Evolutionary conservation across 2,797 vertebrate species (phyloP), one percentile per base, ranked within the genome.

Genomic region (Crypturellus tataupa): DNA sequence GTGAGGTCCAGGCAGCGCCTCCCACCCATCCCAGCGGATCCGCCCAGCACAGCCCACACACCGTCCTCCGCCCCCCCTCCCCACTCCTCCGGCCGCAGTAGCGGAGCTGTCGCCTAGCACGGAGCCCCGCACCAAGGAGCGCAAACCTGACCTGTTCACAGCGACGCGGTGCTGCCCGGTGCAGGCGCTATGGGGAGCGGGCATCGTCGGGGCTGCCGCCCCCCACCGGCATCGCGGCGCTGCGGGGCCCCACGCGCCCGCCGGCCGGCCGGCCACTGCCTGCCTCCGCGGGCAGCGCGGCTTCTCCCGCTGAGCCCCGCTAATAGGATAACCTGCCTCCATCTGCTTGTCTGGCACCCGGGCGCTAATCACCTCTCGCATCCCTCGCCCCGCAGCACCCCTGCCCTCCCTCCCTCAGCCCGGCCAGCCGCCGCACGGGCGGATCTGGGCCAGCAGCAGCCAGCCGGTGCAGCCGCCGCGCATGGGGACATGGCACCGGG

Each of bases 321-420:
- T 95, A 95, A 95, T 85, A 90, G 92, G 94, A 95, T 95, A 81
- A 94, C 4, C 87, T 47, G 63, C 49, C 71, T 95, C 92, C 94
- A 92, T 92, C 94, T 94, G 94, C 42, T 70, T 55, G 87, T 94
- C 94, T 92, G 83, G 68, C 62, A 23, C 68, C 8, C 64, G 73
- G 73, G 27, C 3, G 4, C 77, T 94, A 95, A 95, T 95, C 90
- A 1, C 37, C 65, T 60, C 60, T 9, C 40, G 67, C 67, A 53
- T 6, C 80, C 71, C 47, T 59, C 17, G 56, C 35, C 72, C 62
- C 51, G 29, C 60, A 6, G 77, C 65, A 27, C 29, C 65, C 49
- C 55, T 37, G 73, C 46, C 69, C 12, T 1, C 19, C 46, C 47
- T 46, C 44, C 23, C 47, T 49, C 5, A 11, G 47, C 21, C 47